Conservation (phyloP, 2,888 invertebrate genomes). For the Bursaphelenchus okinawaensis region DNA sequence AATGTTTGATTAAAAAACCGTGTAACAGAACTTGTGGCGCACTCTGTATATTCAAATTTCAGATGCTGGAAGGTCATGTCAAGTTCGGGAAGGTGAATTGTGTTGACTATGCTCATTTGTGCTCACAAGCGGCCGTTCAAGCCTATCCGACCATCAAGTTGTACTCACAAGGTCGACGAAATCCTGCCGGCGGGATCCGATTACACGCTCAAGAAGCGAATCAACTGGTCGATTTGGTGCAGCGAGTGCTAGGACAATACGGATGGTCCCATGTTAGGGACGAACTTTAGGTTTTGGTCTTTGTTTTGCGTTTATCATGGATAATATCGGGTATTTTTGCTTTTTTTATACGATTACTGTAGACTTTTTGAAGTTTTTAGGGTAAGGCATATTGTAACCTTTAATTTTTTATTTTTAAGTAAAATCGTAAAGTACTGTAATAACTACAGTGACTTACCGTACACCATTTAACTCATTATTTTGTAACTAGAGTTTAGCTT, state of each 20-base stretch:
- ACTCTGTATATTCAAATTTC: conserved; percentile 19
- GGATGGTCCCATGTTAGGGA: conserved; percentile 32
- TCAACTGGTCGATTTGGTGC: neutral
- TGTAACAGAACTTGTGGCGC: too few species aligned
- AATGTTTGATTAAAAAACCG: too few species aligned
- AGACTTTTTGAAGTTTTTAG: too few species aligned
- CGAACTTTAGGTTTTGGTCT: conserved; percentile 40
- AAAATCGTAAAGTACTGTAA: too few species aligned
- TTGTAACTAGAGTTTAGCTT: too few species aligned
- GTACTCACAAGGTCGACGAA: conserved; percentile 51
- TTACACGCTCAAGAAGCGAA: conserved; percentile 11
- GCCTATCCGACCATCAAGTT: conserved; percentile 66
- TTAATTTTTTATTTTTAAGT: too few species aligned
- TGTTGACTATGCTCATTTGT: conserved; percentile 63
- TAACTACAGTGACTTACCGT: too few species aligned
- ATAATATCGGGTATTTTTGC: too few species aligned
- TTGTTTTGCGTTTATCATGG: too few species aligned
- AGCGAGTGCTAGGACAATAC: conserved; percentile 4
- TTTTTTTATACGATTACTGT: too few species aligned
- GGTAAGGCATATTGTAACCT: too few species aligned
- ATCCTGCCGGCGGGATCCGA: conserved; percentile 6
- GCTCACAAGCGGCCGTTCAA: conserved; percentile 63
- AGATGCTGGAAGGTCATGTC: conserved; percentile 63
- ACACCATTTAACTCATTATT: too few species aligned
- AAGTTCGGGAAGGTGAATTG: conserved; percentile 69